These are phyloP conservation scores for Metellina segmentata DNA, from an alignment of 2,888 invertebrate genomes.

Conservation along the genomic window DNA sequence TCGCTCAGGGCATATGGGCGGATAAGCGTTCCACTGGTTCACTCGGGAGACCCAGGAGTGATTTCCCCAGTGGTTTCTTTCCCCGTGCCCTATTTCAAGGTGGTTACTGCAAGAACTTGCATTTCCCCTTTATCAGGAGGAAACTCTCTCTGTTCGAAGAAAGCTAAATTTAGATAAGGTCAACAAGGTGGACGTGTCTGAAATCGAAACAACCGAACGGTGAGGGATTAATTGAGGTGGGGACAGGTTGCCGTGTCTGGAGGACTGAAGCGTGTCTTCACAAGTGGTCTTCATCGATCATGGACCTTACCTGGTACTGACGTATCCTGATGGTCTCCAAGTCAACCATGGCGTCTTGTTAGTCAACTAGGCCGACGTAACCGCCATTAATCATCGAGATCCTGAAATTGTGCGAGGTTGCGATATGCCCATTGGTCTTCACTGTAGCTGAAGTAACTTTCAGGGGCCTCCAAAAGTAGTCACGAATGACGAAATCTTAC, in stretches of 20 bases:
- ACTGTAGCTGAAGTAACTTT: no score
- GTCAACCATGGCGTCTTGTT: no score
- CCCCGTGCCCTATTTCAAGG: slow-evolving; percentile 51
- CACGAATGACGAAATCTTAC: no score
- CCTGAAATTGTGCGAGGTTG: no score
- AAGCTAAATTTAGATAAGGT: slow-evolving; percentile 18
- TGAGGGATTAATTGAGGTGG: background rate
- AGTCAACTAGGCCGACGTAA: no score
- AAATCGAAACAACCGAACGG: background rate
- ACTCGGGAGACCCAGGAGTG: background rate
- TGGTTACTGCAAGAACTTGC: slow-evolving; percentile 10
- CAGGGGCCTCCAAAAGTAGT: no score
- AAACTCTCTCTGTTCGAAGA: slow-evolving; percentile 8
- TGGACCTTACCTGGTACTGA: no score
- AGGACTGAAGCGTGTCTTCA: background rate
- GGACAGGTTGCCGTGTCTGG: background rate
- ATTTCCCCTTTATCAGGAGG: slow-evolving; percentile 11
- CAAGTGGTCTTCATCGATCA: no score
- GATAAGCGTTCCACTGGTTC: slow-evolving; percentile 3
- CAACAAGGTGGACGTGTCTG: slow-evolving; percentile 4
- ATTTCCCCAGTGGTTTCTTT: slow-evolving; percentile 26
- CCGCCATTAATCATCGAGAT: no score
- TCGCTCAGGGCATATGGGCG: slow-evolving; percentile 49
- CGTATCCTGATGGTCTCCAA: no score
- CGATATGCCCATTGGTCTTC: no score